Conservation (phyloP, 2,797 vertebrate genomes). For the Champsocephalus gunnari region DNA sequence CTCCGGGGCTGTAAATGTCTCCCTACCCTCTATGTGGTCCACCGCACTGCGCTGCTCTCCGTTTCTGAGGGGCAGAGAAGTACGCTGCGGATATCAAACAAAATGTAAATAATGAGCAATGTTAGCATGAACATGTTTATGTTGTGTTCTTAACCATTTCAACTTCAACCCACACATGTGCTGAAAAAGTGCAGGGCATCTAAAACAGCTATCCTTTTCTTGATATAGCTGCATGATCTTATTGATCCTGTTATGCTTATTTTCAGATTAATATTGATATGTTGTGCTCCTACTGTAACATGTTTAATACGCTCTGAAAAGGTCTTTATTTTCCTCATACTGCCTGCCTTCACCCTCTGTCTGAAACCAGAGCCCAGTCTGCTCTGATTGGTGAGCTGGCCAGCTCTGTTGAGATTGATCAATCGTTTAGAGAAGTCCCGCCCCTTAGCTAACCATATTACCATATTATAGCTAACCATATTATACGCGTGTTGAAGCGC, state of each 20-base stretch:
- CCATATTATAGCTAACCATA: too few species aligned
- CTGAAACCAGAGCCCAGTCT: too few species aligned
- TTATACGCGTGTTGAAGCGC: too few species aligned
- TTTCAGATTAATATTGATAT: too few species aligned
- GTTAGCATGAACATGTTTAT: constrained; percentile 18
- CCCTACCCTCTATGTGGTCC: constrained; percentile 38
- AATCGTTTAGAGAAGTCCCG: too few species aligned
- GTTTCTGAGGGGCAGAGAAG: constrained; percentile 17
- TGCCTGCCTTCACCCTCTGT: too few species aligned
- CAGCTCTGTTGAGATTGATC: too few species aligned
- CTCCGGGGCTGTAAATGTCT: constrained; percentile 54
- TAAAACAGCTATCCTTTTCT: not conserved
- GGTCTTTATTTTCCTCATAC: too few species aligned
- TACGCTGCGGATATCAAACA: constrained; percentile 13
- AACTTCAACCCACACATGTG: not conserved
- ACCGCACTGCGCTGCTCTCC: constrained; percentile 15
- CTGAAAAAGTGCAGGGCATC: not conserved
- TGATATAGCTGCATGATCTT: not conserved
- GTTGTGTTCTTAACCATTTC: not conserved
- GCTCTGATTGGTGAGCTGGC: too few species aligned
- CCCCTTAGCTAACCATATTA: too few species aligned
- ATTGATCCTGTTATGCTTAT: not conserved
- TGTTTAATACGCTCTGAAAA: too few species aligned
- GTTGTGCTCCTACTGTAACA: too few species aligned
- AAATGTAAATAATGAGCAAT: constrained; percentile 4